Conservation (phyloP, 2,888 invertebrate species). For the Phanerotoma sp. region DNA sequence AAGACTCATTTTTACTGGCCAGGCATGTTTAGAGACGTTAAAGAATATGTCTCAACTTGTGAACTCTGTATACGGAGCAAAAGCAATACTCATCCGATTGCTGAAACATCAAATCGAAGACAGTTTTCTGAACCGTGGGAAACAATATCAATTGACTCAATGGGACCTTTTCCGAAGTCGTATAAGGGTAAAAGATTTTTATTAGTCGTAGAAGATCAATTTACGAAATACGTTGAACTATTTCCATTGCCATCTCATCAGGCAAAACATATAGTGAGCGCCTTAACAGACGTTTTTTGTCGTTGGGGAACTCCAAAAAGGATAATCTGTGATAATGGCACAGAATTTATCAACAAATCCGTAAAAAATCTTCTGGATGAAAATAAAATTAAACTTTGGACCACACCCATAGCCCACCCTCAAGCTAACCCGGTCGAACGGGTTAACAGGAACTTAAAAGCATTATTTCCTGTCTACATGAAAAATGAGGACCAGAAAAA, state of each 20-base stretch:
- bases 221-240: background rate
- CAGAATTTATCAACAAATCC: background rate
- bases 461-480: background rate
- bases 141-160: too few relatives aligned
- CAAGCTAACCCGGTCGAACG: slow-evolving; percentile 4
- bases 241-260: background rate
- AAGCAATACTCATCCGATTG: background rate
- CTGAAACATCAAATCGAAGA: background rate
- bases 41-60: background rate
- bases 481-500: background rate
- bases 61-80: background rate
- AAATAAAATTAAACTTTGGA: background rate
- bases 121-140: background rate
- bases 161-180: background rate
- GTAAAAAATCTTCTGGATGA: background rate
- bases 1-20: background rate
- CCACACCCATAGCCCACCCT: background rate
- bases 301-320: background rate
- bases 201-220: background rate
- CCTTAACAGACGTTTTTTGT: too few relatives aligned
- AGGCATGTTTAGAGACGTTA: background rate
- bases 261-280: too few relatives aligned
- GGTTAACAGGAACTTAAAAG: slow-evolving; percentile 2
- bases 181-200: background rate
- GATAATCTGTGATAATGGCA: background rate